A percentile compares a stretch with the other conserved stretches of the same genome.
Conservation (phyloP, 2,797 vertebrate genomes). For the Anomalospiza imberbis region DNA sequence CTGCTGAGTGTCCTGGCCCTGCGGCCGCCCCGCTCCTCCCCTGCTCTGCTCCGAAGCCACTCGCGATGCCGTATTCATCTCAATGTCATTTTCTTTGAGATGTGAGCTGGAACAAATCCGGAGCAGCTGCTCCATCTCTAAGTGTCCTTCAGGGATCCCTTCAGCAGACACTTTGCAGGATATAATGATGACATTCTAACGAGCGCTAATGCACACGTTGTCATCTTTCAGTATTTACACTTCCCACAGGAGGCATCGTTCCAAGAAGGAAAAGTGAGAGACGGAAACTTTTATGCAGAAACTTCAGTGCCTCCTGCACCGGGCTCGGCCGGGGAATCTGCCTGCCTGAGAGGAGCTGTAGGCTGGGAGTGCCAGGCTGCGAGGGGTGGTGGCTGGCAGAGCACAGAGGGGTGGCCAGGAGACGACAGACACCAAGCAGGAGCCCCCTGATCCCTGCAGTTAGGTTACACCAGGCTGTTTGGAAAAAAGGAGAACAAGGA, state of each 20-base stretch:
- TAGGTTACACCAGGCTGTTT: neutral
- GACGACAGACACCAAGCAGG: neutral
- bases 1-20: neutral
- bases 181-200: conserved; percentile 84
- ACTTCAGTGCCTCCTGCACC: neutral
- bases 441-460: neutral
- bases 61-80: conserved; percentile 51
- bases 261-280: conserved; percentile 56
- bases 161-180: conserved; percentile 77
- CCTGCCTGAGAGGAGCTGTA: rapidly evolving
- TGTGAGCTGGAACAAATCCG: conserved; percentile 81
- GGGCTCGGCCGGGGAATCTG: neutral
- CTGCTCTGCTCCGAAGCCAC: neutral
- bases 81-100: conserved; percentile 78
- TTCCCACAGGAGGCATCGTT: conserved; percentile 79
- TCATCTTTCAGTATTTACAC: conserved; percentile 82
- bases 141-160: conserved; percentile 83
- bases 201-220: conserved; percentile 81
- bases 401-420: neutral
- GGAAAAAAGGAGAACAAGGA: neutral
- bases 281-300: conserved; percentile 24
- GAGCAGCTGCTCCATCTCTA: conserved; percentile 81
- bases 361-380: neutral
- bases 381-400: neutral
- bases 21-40: rapidly evolving